Evolutionary conservation across 2,113 vertebrate species (phyloP), one percentile per base, ranked within the genome.

Genomic region (Oreochromis spilurus): DNA sequence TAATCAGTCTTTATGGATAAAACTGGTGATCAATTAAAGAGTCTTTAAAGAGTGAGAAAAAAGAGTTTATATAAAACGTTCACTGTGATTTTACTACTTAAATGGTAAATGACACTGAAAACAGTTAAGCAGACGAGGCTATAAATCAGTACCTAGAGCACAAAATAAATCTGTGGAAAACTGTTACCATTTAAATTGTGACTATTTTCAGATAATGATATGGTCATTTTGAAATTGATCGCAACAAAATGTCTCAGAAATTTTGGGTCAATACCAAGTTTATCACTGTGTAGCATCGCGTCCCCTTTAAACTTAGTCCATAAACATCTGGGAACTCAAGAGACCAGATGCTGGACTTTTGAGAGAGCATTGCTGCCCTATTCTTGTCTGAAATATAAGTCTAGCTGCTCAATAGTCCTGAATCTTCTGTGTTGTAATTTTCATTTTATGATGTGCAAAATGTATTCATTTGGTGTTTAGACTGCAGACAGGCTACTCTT

Each of bases 1-100:
- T 89, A 82, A 31, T 21, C 11, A 78, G 75, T 82, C 29, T 53
- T 52, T 45, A 14, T 83, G 75, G 19, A 84, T 38, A 24, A 31
- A 77, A 57, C 50, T 9, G 7, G 8, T 52, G 9, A 53, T 84
- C 62, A 67, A 60, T 52, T 85, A 48, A 48, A 48, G 13, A 10
- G 21, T 12, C 45, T 67, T 70, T 26, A 83, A 24, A 45, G 7
- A 21, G 34, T 55, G 53, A 29, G 81, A 34, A 36, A 54, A 57
- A 36, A 16, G 26, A 78, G 48, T 70, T 8, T 80, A 55, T 24
- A 43, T 84, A 50, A 85, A 43, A 31, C 13, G 19, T 81, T 55
- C 3, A 14, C 16, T 85, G 57, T 17, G 21, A 11, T 84, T 45
- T 17, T 45, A 24, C 16, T 19, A n/a, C 29, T 38, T 12, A 4